Conservation (phyloP, 2,888 invertebrate species). For the Ormyrus rosae region DNA sequence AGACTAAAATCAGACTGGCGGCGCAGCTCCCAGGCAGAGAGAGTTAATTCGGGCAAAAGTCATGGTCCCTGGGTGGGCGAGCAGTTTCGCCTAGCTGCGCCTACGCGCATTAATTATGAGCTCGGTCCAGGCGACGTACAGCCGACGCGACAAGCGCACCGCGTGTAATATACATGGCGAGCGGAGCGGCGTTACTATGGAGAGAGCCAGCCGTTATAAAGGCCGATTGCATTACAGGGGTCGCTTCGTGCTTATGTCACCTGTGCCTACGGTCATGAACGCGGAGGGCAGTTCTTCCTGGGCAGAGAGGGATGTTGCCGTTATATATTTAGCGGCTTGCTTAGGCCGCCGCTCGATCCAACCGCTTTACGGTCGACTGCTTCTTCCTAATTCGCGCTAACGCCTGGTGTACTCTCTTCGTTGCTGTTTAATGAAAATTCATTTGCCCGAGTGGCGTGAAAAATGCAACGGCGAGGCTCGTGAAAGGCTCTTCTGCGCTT, state of each 20-base stretch:
- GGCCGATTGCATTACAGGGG: constrained; percentile 10
- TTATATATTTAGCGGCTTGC: constrained; percentile 43
- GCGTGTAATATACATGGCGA: not conserved
- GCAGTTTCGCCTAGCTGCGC: not conserved
- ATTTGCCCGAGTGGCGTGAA: no score
- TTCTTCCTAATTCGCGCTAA: no score
- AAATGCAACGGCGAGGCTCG: constrained; percentile 2
- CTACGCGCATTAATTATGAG: constrained; percentile 41
- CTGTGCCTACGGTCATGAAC: not conserved
- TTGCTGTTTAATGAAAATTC: not conserved
- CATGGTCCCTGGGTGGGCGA: not conserved
- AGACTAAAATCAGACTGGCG: not conserved
- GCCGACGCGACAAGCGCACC: not conserved
- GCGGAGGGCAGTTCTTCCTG: not conserved
- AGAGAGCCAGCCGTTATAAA: constrained; percentile 2
- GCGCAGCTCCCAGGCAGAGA: not conserved
- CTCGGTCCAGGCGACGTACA: constrained; percentile 4
- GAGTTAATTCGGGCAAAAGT: constrained; percentile 29
- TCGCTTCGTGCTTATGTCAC: constrained; percentile 33
- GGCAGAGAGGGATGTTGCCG: constrained; percentile 4
- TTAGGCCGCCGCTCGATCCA: not conserved
- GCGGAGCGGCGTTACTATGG: constrained; percentile 22
- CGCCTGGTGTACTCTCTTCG: no score
- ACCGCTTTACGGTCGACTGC: no score
- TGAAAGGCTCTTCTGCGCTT: not conserved